phyloP scores from a whole-genome alignment of 2,888 invertebrate genomes.

The Rotaria magnacalcarata region DNA sequence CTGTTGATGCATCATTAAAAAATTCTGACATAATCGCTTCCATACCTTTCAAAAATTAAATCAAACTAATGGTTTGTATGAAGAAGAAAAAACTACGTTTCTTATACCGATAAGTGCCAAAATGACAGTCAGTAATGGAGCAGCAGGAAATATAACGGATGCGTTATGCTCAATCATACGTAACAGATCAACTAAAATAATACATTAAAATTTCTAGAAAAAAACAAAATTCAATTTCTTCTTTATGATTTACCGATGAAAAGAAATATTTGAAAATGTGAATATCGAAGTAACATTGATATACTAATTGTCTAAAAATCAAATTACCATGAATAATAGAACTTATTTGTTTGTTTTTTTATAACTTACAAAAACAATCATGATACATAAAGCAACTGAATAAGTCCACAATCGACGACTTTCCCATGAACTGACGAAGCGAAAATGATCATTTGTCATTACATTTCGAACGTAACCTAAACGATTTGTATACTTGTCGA shows the following conservation, averaged over 20 bases:
- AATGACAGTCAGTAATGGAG: constrained; percentile 90
- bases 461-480: constrained; percentile 71
- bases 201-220: constrained; percentile 56
- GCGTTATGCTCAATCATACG: constrained; percentile 97
- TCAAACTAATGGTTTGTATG: background rate
- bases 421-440: constrained; percentile 94
- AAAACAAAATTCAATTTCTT: constrained; percentile 34
- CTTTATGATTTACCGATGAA: constrained; percentile 80
- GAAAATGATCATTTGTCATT: constrained; percentile 93
- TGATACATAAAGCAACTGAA: constrained; percentile 87
- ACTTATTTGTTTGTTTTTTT: background rate
- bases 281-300: constrained; percentile 92
- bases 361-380: constrained; percentile 92
- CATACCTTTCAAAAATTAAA: constrained; percentile 69
- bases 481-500: no score
- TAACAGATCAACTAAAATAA: constrained; percentile 78
- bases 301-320: constrained; percentile 84
- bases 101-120: constrained; percentile 89
- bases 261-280: constrained; percentile 98
- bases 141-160: constrained; percentile 86
- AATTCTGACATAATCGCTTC: constrained; percentile 99
- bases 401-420: constrained; percentile 76
- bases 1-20: constrained; percentile 92
- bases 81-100: background rate
- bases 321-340: constrained; percentile 40